Evolutionary conservation across 2,113 vertebrate species (phyloP).

Genomic region (Ochotona curzoniae): DNA sequence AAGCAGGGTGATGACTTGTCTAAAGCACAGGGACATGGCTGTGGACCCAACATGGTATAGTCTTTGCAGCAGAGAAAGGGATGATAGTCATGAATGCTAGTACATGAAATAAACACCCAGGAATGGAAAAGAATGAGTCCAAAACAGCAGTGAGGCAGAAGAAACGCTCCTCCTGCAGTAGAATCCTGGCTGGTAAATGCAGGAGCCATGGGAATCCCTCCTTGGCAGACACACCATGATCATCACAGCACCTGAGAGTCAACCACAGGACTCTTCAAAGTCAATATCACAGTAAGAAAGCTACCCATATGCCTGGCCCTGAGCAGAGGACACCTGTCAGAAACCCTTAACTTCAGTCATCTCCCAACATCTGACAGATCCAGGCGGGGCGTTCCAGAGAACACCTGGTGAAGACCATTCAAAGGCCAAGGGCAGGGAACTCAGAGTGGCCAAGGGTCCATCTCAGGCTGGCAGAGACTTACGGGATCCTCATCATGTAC

Average conservation of each 20-base stretch:
- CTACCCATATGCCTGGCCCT: rapidly evolving
- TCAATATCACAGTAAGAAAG: neutral
- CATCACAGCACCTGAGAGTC: neutral
- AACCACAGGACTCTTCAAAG: neutral
- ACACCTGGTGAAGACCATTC: neutral
- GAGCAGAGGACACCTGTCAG: neutral
- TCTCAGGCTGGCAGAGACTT: neutral
- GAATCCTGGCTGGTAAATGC: neutral
- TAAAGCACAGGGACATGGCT: neutral
- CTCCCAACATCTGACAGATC: neutral
- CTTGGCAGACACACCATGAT: conserved; percentile 1
- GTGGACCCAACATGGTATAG: neutral
- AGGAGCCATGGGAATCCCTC: neutral
- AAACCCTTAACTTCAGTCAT: neutral
- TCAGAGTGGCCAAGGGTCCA: neutral
- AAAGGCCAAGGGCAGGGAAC: neutral
- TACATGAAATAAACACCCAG: neutral
- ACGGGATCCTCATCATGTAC: neutral
- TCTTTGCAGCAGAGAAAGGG: neutral
- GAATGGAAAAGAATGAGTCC: neutral
- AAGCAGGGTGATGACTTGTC: neutral
- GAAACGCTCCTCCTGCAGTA: neutral
- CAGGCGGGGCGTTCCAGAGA: neutral
- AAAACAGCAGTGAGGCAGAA: neutral
- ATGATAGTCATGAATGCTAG: neutral